Conservation (phyloP, 2,113 vertebrate species). For the Nothocercus nigrocapillus region DNA sequence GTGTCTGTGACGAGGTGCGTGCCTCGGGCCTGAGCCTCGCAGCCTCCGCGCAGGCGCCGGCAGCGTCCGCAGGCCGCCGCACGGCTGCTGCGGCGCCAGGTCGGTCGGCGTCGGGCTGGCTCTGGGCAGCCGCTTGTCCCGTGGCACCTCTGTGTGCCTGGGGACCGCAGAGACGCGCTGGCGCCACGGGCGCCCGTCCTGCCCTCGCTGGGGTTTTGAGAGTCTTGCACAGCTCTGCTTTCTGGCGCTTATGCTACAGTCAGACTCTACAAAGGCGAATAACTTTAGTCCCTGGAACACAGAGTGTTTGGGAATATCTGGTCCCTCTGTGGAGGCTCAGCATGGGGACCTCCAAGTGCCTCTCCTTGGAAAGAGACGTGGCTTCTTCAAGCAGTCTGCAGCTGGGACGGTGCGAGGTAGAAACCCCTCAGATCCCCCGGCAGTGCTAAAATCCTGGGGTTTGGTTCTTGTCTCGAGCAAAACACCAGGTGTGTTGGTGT, state of each 20-base stretch:
- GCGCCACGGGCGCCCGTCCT: neutral
- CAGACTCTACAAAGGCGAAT: neutral
- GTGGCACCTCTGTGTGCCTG: neutral
- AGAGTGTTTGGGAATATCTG: neutral
- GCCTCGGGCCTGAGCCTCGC: too few relatives aligned
- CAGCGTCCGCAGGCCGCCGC: neutral
- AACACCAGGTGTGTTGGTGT: fast-evolving
- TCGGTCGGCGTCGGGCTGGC: neutral
- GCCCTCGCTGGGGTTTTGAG: neutral
- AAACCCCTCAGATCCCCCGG: neutral
- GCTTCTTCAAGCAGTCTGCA: neutral
- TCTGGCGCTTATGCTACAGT: neutral
- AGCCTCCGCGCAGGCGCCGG: too few relatives aligned
- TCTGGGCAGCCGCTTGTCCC: neutral
- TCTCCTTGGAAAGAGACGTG: neutral
- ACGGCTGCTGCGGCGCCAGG: neutral
- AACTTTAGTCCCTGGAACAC: neutral
- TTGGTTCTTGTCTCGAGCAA: neutral
- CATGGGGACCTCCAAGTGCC: neutral
- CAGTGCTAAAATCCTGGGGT: neutral
- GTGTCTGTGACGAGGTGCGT: neutral
- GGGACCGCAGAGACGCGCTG: neutral
- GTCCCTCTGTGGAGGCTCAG: fast-evolving
- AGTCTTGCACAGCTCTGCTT: neutral
- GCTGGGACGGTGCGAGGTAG: neutral